Conservation (phyloP, 2,888 invertebrate genomes). For the Steinernema scapterisci region DNA sequence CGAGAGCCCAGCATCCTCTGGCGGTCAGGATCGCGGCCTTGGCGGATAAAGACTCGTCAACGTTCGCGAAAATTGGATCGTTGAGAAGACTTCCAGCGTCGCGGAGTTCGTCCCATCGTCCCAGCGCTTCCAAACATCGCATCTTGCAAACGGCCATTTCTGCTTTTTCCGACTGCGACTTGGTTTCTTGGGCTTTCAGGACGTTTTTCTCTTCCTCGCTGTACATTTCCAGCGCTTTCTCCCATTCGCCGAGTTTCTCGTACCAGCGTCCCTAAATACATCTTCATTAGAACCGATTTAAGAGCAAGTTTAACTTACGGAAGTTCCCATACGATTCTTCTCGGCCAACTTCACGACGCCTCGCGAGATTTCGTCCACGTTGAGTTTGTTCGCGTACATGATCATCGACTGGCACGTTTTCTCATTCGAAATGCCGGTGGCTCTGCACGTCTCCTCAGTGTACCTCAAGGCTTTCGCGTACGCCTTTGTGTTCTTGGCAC, state of each 20-base stretch:
- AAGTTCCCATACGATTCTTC: slow-evolving; percentile 46
- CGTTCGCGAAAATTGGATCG: slow-evolving; percentile 54
- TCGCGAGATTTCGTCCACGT: slow-evolving; percentile 96
- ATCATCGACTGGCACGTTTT: slow-evolving; percentile 69
- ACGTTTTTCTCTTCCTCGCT: slow-evolving; percentile 73
- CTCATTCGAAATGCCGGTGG: neutral
- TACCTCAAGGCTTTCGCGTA: slow-evolving; percentile 85
- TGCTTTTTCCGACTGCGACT: neutral
- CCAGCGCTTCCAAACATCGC: slow-evolving; percentile 92
- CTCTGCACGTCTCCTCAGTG: slow-evolving; percentile 69
- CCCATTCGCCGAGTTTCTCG: slow-evolving; percentile 98
- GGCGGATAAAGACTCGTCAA: slow-evolving; percentile 42
- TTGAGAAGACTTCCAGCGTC: slow-evolving; percentile 36
- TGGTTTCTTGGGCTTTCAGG: neutral
- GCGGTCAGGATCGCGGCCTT: slow-evolving; percentile 84
- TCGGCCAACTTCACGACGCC: slow-evolving; percentile 82
- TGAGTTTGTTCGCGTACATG: slow-evolving; percentile 92
- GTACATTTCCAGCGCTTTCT: slow-evolving; percentile 88
- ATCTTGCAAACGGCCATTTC: slow-evolving; percentile 76
- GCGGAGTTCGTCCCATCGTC: slow-evolving; percentile 79
- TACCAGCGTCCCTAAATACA: slow-evolving; percentile 85
- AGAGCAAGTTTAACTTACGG: slow-evolving; percentile 35
- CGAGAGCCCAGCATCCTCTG: slow-evolving; percentile 92
- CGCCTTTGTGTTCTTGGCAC: slow-evolving; percentile 88
- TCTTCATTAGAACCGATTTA: neutral